Base-by-base conservation (phyloP, 2,797 vertebrate species). In the Chelon auratus region DNA sequence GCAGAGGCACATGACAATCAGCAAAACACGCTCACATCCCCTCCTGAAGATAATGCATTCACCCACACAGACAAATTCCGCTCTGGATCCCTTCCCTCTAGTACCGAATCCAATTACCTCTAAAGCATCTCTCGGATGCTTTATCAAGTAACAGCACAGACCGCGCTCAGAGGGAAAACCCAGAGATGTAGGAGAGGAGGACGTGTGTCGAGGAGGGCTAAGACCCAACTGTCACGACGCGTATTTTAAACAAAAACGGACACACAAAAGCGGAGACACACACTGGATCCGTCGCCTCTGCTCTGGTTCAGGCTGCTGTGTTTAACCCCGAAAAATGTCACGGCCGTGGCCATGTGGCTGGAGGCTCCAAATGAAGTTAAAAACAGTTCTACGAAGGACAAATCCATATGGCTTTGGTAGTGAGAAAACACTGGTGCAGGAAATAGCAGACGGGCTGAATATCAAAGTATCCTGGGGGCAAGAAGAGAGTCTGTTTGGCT, bases 21-120 rank as follows among this genome's bases (percentile, higher is more conserved):
- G 26, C 47, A 22, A 4, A 42, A 10, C 53, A 37, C 52, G 59
- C 56, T 71, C 37, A 66, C 66, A 22, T 47, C 33, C 47, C 50
- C 52, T 72, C 30, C 40, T 18, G 40, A 33, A 68, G 80, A 65
- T 81, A 68, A 82, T 78, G 75, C 78, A 85, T 63, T 24, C 67
- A 82, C 63, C 84, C 72, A 67, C 80, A 75, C 51, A 74, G 56
- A 82, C 78, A 75, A 73, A 88, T 87, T 87, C 82, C 50, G 14
- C 74, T 75, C 80, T 74, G 82, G 70, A 80, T 80, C 81, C 75
- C 68, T 85, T 83, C 74, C 85, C 83, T 87, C 80, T 66, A 64
- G 73, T 72, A 78, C 76, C 0, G 40, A 92, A 94, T 91, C 90
- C 88, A 92, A 92, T 93, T 93, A 94, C 67, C 81, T 88, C 84